phyloP scores from a whole-genome alignment of 2,113 vertebrate species.

The Abramis brama region DNA sequence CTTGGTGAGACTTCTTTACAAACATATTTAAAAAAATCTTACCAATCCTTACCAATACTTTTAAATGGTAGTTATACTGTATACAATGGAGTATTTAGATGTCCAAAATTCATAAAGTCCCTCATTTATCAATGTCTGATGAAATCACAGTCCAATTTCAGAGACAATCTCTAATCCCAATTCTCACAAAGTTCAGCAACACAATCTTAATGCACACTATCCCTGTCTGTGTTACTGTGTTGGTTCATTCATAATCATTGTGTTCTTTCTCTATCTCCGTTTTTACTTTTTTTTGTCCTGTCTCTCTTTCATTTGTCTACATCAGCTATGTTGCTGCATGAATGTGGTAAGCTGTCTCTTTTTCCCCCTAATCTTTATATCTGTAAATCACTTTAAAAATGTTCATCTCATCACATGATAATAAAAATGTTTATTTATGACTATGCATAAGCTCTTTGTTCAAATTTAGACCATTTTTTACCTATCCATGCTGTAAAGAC shows the following conservation, averaged over 20 bases:
- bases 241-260: slow-evolving; percentile 23
- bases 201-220: neutral
- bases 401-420: neutral
- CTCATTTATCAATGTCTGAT: neutral
- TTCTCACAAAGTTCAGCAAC: neutral
- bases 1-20: neutral
- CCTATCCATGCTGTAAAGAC: neutral
- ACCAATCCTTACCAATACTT: neutral
- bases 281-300: slow-evolving; percentile 4
- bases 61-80: neutral
- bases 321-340: slow-evolving; percentile 66
- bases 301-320: slow-evolving; percentile 43
- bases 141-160: neutral
- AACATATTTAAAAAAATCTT: neutral
- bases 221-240: neutral
- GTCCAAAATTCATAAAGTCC: neutral
- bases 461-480: neutral
- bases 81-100: neutral
- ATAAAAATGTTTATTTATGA: neutral
- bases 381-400: neutral
- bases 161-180: neutral
- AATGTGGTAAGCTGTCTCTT: slow-evolving; percentile 60
- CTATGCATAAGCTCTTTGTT: neutral
- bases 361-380: slow-evolving; percentile 6
- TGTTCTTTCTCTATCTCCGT: neutral